Evolutionary conservation across 37 sponge, comb jelly and placozoan species (phyloP).

Genomic region (Oscarella lobularis): DNA sequence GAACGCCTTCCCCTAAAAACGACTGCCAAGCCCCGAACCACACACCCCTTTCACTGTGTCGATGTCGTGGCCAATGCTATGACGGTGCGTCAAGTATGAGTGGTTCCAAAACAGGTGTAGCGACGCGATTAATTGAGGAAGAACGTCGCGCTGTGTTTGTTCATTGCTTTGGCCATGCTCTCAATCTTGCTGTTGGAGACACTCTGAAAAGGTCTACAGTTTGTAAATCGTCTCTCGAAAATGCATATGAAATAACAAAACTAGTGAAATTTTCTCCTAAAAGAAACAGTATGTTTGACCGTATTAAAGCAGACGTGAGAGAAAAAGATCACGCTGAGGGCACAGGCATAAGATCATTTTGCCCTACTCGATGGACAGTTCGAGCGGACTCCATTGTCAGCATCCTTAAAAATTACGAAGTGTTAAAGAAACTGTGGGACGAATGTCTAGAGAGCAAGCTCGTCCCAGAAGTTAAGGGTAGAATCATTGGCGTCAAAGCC

Average conservation of each 20-base stretch:
- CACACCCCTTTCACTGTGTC: no score
- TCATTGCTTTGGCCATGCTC: no score
- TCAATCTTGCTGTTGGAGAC: no score
- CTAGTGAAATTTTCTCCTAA: constrained; percentile 26
- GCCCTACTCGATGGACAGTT: constrained; percentile 26
- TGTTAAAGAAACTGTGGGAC: constrained; percentile 11
- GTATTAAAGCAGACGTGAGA: constrained; percentile 9
- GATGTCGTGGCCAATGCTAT: no score
- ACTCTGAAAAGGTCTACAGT: no score
- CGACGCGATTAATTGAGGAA: no score
- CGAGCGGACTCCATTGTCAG: constrained; percentile 14
- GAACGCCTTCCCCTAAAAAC: no score
- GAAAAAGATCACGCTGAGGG: not conserved
- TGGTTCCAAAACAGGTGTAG: no score
- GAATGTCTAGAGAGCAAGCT: constrained; percentile 13
- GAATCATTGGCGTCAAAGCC: constrained; percentile 5
- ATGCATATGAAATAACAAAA: constrained; percentile 11
- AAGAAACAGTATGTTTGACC: constrained; percentile 14
- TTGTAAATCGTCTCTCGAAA: no score
- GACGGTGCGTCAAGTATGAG: no score
- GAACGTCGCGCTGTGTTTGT: no score
- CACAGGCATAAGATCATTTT: constrained; percentile 14
- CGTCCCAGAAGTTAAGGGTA: constrained; percentile 3
- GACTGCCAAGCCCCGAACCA: no score
- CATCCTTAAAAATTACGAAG: constrained; percentile 9